Evolutionary conservation across 2,113 vertebrate genomes (phyloP), one percentile per base, ranked within the genome.

Genomic region (Arothron firmamentum): DNA sequence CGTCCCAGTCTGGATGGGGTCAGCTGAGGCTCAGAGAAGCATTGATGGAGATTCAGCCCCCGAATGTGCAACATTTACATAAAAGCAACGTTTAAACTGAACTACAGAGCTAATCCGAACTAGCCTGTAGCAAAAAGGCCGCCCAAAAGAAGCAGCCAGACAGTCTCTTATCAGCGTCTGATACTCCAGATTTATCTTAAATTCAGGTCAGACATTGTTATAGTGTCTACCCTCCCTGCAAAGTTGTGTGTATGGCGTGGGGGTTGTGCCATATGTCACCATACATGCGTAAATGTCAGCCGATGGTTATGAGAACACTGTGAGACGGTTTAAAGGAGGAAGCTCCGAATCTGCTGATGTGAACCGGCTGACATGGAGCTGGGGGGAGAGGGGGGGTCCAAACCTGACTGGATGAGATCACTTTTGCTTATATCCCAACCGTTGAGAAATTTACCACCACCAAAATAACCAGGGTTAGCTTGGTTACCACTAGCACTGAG

Each of bases 141-240:
- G 25, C 58, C 11, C 31, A 51, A 23, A 45, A 15, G 9, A 42
- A 20, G 59, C 41, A 18, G 48, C 28, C 9, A 45, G 18, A 25
- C 20, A 19, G 17, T 23, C 16, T 58, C 56, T 55, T 31, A 71
- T 67, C 58, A 67, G 23, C 53, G 52, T 67, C 72, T 66, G 73
- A 53, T 61, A 68, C 65, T 59, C 20, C 51, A 67, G 74, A 78
- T 76, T 78, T 70, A 74, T 75, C 46, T 69, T 6, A 81, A 76
- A 88, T 77, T 72, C 76, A 88, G 83, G 80, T 88, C 86, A 88
- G 57, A 85, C 76, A 77, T 87, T 86, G 84, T 84, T 81, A 63
- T 53, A 59, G 73, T 65, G 21, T 2, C 15, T 67, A 16, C 52
- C 70, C 62, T 82, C 78, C 59, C 63, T 38, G 28, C 47, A 47